These are phyloP conservation scores for Calcarius lapponicus DNA, from an alignment of 2,797 vertebrate species.

Conservation along the genomic window DNA sequence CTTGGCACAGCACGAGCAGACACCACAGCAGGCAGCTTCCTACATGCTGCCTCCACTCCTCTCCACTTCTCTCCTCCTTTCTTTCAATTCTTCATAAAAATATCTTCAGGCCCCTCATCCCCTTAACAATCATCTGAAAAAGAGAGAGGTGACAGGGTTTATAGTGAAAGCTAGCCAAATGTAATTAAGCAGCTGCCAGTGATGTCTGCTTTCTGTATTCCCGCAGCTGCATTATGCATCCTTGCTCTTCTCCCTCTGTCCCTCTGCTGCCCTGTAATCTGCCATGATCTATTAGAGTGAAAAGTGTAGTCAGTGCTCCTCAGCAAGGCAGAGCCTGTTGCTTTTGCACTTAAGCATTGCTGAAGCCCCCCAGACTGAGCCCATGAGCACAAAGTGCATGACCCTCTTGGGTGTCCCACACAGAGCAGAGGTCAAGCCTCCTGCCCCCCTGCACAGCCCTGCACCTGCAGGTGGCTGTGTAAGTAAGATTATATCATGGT, in stretches of 20 bases:
- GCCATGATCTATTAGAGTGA: background rate
- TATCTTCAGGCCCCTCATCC: background rate
- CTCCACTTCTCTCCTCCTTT: background rate
- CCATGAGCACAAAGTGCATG: fast-evolving
- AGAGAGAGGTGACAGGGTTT: background rate
- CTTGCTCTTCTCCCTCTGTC: background rate
- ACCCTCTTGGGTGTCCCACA: background rate
- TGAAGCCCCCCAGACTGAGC: background rate
- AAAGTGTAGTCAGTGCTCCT: background rate
- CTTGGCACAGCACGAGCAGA: background rate
- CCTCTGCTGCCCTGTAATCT: background rate
- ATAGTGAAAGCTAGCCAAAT: background rate
- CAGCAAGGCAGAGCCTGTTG: background rate
- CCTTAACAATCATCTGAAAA: background rate
- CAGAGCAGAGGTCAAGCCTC: fast-evolving
- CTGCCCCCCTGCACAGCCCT: background rate
- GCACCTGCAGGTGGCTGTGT: background rate
- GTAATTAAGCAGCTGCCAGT: background rate
- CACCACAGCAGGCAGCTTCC: background rate
- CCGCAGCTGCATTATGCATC: background rate
- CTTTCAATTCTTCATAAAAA: background rate
- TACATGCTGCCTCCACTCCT: fast-evolving
- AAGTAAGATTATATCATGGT: background rate
- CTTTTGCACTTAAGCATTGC: background rate
- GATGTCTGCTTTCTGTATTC: background rate